These are phyloP conservation scores for Ellobium chinense DNA, from an alignment of 2,888 invertebrate genomes.

Conservation along the genomic window DNA sequence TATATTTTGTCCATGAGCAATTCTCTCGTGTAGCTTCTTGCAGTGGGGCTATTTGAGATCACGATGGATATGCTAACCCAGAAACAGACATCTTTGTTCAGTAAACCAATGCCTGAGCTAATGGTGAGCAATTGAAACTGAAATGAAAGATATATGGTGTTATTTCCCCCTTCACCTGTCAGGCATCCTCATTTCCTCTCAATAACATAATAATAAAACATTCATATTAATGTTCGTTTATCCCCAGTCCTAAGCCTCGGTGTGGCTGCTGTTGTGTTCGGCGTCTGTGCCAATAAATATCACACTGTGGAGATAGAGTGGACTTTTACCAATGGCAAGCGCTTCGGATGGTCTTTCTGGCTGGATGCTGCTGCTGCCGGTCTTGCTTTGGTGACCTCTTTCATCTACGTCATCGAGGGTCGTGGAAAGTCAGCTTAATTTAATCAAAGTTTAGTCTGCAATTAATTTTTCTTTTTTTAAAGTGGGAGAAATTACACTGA, in stretches of 20 bases:
- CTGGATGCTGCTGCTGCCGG: slow-evolving; percentile 61
- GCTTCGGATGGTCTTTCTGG: slow-evolving; percentile 72
- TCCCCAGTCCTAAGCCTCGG: slow-evolving; percentile 63
- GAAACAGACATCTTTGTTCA: no score
- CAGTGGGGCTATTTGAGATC: no score
- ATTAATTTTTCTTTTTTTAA: background rate
- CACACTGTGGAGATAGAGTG: slow-evolving; percentile 50
- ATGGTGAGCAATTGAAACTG: no score
- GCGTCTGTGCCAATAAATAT: slow-evolving; percentile 58
- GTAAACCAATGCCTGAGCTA: no score
- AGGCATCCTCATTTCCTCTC: no score
- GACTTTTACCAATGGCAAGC: slow-evolving; percentile 22
- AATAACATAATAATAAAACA: no score
- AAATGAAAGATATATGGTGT: no score
- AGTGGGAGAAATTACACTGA: no score
- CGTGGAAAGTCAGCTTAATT: slow-evolving; percentile 34
- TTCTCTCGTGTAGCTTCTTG: no score
- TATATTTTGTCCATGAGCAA: no score
- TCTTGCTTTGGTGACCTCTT: slow-evolving; percentile 61
- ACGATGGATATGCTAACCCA: no score
- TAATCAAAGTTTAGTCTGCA: background rate
- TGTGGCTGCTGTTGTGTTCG: slow-evolving; percentile 64
- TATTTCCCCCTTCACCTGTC: no score
- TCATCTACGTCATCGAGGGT: slow-evolving; percentile 67
- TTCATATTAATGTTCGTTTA: background rate